Conservation (phyloP, 2,797 vertebrate species). For the Myiothlypis coronata region DNA sequence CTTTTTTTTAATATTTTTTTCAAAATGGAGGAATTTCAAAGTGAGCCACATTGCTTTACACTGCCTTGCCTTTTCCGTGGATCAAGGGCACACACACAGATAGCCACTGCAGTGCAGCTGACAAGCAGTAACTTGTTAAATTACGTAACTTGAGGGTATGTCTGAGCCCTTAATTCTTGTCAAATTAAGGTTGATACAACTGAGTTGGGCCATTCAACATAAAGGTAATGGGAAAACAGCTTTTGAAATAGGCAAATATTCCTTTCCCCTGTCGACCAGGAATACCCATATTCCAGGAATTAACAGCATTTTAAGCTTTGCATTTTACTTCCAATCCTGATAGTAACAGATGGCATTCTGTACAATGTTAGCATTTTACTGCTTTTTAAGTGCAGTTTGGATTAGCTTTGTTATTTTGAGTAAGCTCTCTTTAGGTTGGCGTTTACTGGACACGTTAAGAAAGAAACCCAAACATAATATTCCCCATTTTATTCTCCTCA, state of each 20-base stretch:
- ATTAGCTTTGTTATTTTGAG: not conserved
- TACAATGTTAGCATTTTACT: not conserved
- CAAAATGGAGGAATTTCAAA: not conserved
- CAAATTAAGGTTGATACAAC: not conserved
- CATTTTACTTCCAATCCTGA: not conserved
- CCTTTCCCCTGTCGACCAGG: not conserved
- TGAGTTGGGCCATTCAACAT: not conserved
- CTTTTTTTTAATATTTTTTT: not conserved
- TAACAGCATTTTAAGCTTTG: not conserved
- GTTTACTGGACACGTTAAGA: not conserved
- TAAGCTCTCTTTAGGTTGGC: not conserved
- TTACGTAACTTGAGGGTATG: not conserved
- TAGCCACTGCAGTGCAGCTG: not conserved
- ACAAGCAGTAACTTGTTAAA: not conserved
- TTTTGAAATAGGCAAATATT: not conserved
- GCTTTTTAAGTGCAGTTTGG: not conserved
- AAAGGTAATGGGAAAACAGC: not conserved
- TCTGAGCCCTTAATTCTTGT: slow-evolving; percentile 4
- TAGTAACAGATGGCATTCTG: not conserved
- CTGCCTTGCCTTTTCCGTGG: not conserved
- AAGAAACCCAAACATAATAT: not conserved
- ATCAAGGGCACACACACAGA: not conserved
- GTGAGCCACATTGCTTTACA: not conserved
- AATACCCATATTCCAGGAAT: not conserved
- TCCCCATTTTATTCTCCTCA: not conserved